Percentiles rank a stretch among this genome's conserved stretches.
These are phyloP conservation scores for Cyprinodon tularosa DNA, from an alignment of 2,113 vertebrate species.

Conservation along the genomic window DNA sequence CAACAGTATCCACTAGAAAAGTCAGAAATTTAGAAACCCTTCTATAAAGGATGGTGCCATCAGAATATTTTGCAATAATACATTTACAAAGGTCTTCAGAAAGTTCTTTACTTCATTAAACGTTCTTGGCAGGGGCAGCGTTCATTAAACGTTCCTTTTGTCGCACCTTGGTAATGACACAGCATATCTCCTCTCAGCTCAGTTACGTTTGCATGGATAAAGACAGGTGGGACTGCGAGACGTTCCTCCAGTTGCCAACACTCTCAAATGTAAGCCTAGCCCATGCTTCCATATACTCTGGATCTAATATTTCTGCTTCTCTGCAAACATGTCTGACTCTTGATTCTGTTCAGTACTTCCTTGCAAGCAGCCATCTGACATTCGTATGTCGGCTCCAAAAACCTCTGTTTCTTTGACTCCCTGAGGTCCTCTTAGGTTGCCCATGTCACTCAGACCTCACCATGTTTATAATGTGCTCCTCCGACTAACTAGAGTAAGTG, in stretches of 20 bases:
- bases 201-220: slow-evolving; percentile 65
- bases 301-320: slow-evolving; percentile 16
- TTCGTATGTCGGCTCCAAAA: not conserved
- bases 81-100: no score
- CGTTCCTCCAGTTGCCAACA: slow-evolving; percentile 58
- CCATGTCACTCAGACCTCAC: slow-evolving; percentile 22
- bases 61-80: no score
- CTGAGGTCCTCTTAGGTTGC: slow-evolving; percentile 33
- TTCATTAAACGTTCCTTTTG: no score
- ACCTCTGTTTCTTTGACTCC: slow-evolving; percentile 16
- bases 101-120: no score
- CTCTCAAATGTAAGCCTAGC: slow-evolving; percentile 65
- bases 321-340: slow-evolving; percentile 2
- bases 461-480: slow-evolving; percentile 39
- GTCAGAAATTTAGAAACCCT: no score
- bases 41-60: no score
- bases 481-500: slow-evolving; percentile 44
- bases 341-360: not conserved
- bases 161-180: no score
- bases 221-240: slow-evolving; percentile 71
- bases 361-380: not conserved
- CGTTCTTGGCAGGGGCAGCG: no score
- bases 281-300: slow-evolving; percentile 32
- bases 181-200: slow-evolving; percentile 17
- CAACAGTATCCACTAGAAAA: no score